Conservation (phyloP, 2,113 vertebrate genomes). For the Oreochromis aureus region DNA sequence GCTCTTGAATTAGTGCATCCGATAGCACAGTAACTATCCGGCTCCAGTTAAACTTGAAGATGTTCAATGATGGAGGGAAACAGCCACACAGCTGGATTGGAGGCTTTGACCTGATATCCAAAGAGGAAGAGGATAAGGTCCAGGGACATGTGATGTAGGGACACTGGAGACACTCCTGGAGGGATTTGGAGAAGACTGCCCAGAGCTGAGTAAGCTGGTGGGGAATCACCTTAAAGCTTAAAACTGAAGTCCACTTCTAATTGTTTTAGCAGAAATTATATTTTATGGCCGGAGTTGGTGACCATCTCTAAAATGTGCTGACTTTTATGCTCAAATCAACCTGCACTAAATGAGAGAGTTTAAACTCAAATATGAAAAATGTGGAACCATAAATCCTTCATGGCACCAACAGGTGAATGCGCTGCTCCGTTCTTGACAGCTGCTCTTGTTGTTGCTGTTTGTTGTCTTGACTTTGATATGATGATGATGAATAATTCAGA, state of each 20-base stretch:
- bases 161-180: background rate
- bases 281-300: background rate
- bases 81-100: too few relatives aligned
- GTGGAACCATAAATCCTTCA: background rate
- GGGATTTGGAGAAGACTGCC: background rate
- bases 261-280: background rate
- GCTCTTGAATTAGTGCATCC: too few relatives aligned
- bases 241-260: background rate
- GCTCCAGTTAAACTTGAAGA: too few relatives aligned
- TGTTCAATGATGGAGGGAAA: too few relatives aligned
- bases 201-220: background rate
- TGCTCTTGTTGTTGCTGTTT: background rate
- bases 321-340: background rate
- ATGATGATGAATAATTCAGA: constrained; percentile 33
- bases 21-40: too few relatives aligned
- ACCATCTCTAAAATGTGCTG: background rate
- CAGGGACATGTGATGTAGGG: too few relatives aligned
- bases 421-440: background rate
- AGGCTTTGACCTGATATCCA: too few relatives aligned
- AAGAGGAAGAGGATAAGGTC: too few relatives aligned
- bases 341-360: background rate
- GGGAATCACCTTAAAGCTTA: background rate
- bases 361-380: background rate
- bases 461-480: constrained; percentile 8
- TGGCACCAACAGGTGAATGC: background rate